Evolutionary conservation across 2,888 invertebrate genomes (phyloP), one percentile per base, ranked within the genome.

Genomic region (Biston betularia): DNA sequence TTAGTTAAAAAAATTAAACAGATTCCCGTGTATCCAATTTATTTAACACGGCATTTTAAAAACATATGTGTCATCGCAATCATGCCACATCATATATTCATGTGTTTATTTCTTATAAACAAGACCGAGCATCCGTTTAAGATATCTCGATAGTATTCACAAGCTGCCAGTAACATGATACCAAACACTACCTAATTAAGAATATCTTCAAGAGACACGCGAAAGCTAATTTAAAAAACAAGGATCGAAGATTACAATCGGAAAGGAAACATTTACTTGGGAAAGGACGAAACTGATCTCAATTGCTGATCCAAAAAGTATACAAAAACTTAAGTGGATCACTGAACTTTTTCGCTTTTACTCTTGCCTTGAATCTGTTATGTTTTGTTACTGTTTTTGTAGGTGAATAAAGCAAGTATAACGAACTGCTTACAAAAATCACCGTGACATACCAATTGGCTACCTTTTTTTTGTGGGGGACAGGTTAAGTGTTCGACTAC

Each of bases 151-250:
- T 48, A 38, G n/a, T 24, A 8, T 38, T 3, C 12, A 35, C 35
- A 15, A 38, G 15, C 38, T 44, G 52, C 52, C 34, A 33, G 44
- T 34, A 60, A 57, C 48, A 57, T 38, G 15, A 57, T 48, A 57
- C 57, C 10, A 12, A 34, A 60, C 10, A 46, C 61, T 44, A 34
- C 34, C 63, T 50, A 63, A 63, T 63, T 55, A 63, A 48, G 34
- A 59, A 52, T 60, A 48, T 5, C 38, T 15, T 53, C 40, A n/a
- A 1, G 53, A 15, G 14, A 46, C 53, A 63, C 55, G 56, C 55
- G 44, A 55, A 63, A 49, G 34, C 63, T 56, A 56, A 63, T 63
- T 63, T 49, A 40, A 63, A 57, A 63, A 52, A 56, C 34, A 50
- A 52, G 24, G 33, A 55, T 48, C 40, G n/a, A 40, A 62, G 55